Evolutionary conservation across 2,888 invertebrate species (phyloP).

Genomic region (Troides helena): DNA sequence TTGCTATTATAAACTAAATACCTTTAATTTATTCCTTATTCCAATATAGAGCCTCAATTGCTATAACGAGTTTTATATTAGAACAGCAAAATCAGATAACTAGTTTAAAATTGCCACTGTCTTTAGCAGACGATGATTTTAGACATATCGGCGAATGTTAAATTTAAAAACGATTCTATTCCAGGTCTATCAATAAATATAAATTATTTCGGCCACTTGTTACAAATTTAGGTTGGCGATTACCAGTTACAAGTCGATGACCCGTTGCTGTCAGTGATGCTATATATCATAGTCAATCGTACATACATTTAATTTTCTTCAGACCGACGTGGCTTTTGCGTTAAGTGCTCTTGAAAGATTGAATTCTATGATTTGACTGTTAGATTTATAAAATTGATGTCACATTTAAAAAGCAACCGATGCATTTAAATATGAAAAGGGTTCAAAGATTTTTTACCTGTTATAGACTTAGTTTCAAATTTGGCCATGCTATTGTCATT

Average conservation of each 20-base stretch:
- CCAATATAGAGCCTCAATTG: constrained; percentile 23
- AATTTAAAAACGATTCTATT: constrained; percentile 27
- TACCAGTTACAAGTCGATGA: constrained; percentile 12
- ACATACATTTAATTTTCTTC: constrained; percentile 6
- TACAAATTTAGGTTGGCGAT: constrained; percentile 15
- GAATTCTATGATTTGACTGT: not conserved
- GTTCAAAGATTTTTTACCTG: too few species aligned
- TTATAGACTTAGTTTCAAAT: too few species aligned
- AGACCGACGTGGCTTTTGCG: not conserved
- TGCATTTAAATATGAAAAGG: not conserved
- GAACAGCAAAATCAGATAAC: constrained; percentile 16
- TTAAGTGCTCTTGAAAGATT: constrained; percentile 3
- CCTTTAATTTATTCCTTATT: not conserved
- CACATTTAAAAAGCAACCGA: not conserved
- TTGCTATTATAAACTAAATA: not conserved
- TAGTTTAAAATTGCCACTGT: not conserved
- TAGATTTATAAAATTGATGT: not conserved
- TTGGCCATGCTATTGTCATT: too few species aligned
- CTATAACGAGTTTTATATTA: constrained; percentile 18
- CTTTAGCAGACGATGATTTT: constrained; percentile 4
- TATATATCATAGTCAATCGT: constrained; percentile 15
- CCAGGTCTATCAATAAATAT: constrained; percentile 18
- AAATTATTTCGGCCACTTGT: constrained; percentile 1
- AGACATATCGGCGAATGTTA: constrained; percentile 12
- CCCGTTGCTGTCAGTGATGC: constrained; percentile 4